Evolutionary conservation across 2,888 invertebrate species (phyloP), one percentile per base, ranked within the genome.

Genomic region (Boloria euphrosyne): DNA sequence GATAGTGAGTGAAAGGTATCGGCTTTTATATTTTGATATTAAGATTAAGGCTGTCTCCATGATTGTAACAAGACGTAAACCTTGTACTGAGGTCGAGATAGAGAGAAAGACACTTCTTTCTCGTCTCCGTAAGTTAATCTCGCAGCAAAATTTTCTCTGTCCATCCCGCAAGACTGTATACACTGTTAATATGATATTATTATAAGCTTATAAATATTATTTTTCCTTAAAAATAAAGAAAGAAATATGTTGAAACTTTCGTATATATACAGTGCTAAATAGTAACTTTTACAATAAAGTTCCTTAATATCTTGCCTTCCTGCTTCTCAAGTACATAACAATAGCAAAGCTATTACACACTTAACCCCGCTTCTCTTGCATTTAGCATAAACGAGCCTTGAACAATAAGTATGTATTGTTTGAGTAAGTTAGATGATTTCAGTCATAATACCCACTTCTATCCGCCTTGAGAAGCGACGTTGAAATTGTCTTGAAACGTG

Each of bases 351-450:
- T 67, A 69, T 69, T 69, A 69, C 63, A 61, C 66, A 69, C 69
- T 69, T 69, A 69, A 64, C 69, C 69, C 60, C 69, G 66, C 66
- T 63, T 68, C 43, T 55, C 62, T 57, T 63, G 67, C 60, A 63
- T 69, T 69, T 66, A 66, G 64, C 62, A 71, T 71, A 68, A 68
- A 73, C 63, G 69, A 68, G 69, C 62, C 60, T 65, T 62, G 66
- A 70, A 67, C 62, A 49, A 68, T 65, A 69, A 75, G 72, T 75
- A 75, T 68, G 76, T 74, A 71, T 71, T 71, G 72, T 71, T 66
- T 71, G 55, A 60, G 31, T 62, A 66, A 71, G 69, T 71, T 71
- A 66, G 71, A 71, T 68, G 66, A 71, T 69, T 71, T 68, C 49
- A 59, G 47, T 59, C 49, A 59, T 59, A 59, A 49, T 59, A 59